phyloP scores from a whole-genome alignment of 2,113 vertebrate genomes.

The Isurus oxyrinchus region DNA sequence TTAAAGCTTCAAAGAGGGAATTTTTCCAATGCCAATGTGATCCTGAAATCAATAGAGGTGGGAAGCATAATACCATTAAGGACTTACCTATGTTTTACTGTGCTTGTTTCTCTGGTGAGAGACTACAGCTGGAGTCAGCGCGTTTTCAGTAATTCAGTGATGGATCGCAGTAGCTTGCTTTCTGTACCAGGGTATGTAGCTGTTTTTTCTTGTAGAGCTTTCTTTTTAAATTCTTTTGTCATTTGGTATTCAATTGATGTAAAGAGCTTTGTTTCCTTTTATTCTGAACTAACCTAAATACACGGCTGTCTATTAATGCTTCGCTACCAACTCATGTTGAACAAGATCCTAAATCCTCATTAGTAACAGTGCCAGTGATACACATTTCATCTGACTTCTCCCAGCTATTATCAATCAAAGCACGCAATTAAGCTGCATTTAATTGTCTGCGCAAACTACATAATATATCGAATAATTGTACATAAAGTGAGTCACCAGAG shows the following conservation, averaged over 20 bases:
- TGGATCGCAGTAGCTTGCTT: slow-evolving; percentile 46
- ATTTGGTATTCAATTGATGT: not conserved
- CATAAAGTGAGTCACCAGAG: not conserved
- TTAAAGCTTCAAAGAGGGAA: not conserved
- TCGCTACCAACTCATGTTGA: not conserved
- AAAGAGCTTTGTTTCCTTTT: not conserved
- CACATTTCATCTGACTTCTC: slow-evolving; percentile 1
- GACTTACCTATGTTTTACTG: not conserved
- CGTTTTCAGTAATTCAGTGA: slow-evolving; percentile 18
- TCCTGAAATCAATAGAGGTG: slow-evolving; percentile 15
- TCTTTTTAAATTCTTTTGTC: not conserved
- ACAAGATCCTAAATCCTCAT: not conserved
- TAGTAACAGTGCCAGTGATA: not conserved
- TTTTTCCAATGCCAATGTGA: not conserved
- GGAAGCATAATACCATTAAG: not conserved
- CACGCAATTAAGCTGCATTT: not conserved
- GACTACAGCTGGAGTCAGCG: not conserved
- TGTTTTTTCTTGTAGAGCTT: slow-evolving; percentile 10
- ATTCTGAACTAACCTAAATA: not conserved
- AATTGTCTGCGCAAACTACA: not conserved
- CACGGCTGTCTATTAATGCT: not conserved
- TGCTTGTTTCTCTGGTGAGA: not conserved
- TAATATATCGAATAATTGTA: not conserved
- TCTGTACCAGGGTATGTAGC: slow-evolving; percentile 55
- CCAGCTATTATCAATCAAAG: not conserved